phyloP scores from a whole-genome alignment of 2,888 invertebrate species.

The Unio delphinus region DNA sequence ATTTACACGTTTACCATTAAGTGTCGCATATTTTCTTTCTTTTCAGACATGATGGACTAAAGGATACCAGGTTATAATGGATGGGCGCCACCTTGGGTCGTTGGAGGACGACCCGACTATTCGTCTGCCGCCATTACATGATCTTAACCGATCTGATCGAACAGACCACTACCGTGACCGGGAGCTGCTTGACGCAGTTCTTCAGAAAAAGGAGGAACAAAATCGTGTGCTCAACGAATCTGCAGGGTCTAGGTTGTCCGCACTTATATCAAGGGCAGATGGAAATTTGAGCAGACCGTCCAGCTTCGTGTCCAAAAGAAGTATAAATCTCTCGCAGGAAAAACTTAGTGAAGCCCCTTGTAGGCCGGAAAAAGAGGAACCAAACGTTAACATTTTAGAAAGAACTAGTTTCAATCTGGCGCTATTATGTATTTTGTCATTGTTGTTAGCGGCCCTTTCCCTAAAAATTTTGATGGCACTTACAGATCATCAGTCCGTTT shows the following conservation, averaged over 20 bases:
- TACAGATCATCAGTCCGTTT: conserved; percentile 74
- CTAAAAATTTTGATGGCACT: conserved; percentile 82
- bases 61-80: too few species aligned
- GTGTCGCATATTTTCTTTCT: too few species aligned
- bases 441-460: conserved; percentile 86
- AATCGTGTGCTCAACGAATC: conserved; percentile 33
- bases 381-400: conserved; percentile 17
- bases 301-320: conserved; percentile 40
- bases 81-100: too few species aligned
- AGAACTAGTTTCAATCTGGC: conserved; percentile 78
- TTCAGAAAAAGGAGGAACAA: conserved; percentile 53
- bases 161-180: conserved; percentile 50
- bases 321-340: conserved; percentile 36
- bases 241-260: conserved; percentile 38
- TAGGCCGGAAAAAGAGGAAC: conserved; percentile 6
- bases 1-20: too few species aligned
- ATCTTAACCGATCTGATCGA: conserved; percentile 44
- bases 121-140: conserved; percentile 17
- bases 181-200: conserved; percentile 58
- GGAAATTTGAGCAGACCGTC: conserved; percentile 51
- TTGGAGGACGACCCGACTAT: not conserved
- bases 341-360: conserved; percentile 19
- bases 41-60: too few species aligned
- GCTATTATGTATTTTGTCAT: conserved; percentile 86
- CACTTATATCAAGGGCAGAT: conserved; percentile 31